Base-by-base conservation (phyloP, 2,797 vertebrate genomes). In the Enteromius treurensis region DNA sequence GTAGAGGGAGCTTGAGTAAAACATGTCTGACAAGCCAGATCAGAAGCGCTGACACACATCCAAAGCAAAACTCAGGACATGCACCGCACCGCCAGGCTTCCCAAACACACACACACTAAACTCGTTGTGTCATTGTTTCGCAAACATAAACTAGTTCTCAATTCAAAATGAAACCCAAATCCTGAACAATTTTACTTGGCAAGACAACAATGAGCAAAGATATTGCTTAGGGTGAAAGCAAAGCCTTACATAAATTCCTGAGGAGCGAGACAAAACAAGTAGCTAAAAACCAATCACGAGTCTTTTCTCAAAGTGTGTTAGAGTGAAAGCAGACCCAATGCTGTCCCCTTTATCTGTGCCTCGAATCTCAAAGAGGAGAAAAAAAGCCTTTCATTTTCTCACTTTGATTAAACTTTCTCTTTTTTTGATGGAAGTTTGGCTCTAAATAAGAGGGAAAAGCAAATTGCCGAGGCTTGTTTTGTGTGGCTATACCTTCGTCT, bases 1-100 rank as follows among this genome's bases (percentile, higher is more conserved):
- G 85, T 80, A 83, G 89, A 89, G 80, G 90, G 86, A 89, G 88
- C 79, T 88, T 88, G 90, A 91, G 88, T 86, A 86, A 87, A 91
- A 91, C 91, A 93, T 92, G 92, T 88, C 92, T 93, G 94, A 95
- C 93, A 93, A 93, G 93, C 92, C 91, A 91, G 89, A 93, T 93
- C 92, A 85, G 89, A 93, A 90, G 89, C 88, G 89, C 91, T 94
- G 92, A 95, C 92, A 94, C 88, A 90, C 88, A 81, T 88, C 87
- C 60, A 85, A 82, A 69, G 75, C 60, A 78, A 90, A 90, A 89
- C 85, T 84, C 88, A 89, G 90, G 92, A 93, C 91, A 91, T 86
- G 79, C 87, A 85, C 85, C 87, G 86, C 1, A 49, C 64, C 34
- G 51, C 23, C 62, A 82, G 69, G 69, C 71, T 51, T 76, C 32